Base-by-base conservation (phyloP, 2,797 vertebrate species). In the Ctenopoma multispine region DNA sequence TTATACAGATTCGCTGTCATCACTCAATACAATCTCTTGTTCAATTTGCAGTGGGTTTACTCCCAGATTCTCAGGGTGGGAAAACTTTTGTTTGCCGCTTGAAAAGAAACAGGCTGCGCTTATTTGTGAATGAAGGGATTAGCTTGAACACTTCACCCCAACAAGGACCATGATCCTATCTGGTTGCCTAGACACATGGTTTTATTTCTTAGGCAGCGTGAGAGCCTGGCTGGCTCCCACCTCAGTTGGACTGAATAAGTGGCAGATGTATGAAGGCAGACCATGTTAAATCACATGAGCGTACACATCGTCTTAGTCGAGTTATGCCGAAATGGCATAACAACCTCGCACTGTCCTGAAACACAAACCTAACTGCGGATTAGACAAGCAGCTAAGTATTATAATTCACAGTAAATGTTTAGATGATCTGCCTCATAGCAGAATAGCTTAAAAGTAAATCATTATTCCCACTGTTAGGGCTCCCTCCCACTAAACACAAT, bases 71-170 rank as follows among this genome's bases (percentile, higher is more conserved):
- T 40, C 58, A 70, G 90, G 91, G 91, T 94, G 93, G 92, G 94
- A 95, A 93, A 92, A 88, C 91, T 92, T 93, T 95, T 79, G 76
- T 95, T 95, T 92, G 93, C 87, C 79, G 91, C 72, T 66, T 91
- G 87, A 90, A 91, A 90, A 86, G 90, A 92, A 96, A 96, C 89
- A 95, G 89, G 95, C 94, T 94, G 95, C 93, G 93, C 94, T 95
- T 95, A 93, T 95, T 95, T 95, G 94, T 96, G 92, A 95, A 96
- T 95, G 94, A 94, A 95, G 92, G 91, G 96, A 96, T 97, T 96
- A 96, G 95, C 88, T 91, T 81, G 93, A 93, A 95, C 95, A 96
- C 96, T 96, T 97, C 95, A 96, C 94, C 95, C 72, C 55, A 82
- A 92, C 95, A 94, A 95, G 95, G 96, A 93, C 93, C 95, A 91